Conservation (phyloP, 1,140 invertebrate species). For the Lordiphosa stackelbergi region DNA sequence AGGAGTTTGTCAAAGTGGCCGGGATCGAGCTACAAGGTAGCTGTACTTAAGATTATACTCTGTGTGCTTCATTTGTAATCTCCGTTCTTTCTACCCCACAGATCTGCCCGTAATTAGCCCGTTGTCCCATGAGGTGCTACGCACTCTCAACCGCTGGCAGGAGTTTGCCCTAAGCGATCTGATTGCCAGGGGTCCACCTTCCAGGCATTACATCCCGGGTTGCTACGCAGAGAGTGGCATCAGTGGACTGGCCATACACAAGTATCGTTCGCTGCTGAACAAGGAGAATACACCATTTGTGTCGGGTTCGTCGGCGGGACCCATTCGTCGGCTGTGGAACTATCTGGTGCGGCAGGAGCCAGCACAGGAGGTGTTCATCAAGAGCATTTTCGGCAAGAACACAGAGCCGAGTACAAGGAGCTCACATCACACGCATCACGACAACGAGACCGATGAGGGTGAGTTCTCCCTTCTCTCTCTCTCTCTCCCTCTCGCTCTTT, state of each 20-base stretch:
- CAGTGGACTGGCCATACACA: constrained; percentile 90
- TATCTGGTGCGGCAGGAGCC: constrained; percentile 94
- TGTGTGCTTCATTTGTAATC: neutral
- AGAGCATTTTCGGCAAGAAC: constrained; percentile 90
- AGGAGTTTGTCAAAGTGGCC: constrained; percentile 84
- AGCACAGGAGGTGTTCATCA: constrained; percentile 96
- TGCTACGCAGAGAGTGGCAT: constrained; percentile 86
- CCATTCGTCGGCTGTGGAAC: constrained; percentile 93
- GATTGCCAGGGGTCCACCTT: constrained; percentile 75
- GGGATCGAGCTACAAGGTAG: constrained; percentile 94
- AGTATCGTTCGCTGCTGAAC: constrained; percentile 94
- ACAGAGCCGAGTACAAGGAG: constrained; percentile 45
- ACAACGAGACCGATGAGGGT: constrained; percentile 67
- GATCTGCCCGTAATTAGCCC: constrained; percentile 97
- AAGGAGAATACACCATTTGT: constrained; percentile 96
- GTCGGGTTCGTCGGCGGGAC: constrained; percentile 85
- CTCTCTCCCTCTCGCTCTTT: neutral
- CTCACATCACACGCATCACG: constrained; percentile 51
- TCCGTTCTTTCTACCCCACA: constrained; percentile 38
- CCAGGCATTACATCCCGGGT: constrained; percentile 77
- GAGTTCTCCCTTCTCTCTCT: neutral
- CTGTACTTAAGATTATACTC: neutral
- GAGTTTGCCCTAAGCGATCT: constrained; percentile 77
- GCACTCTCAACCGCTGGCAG: constrained; percentile 93
- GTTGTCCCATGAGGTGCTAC: constrained; percentile 91